These are phyloP conservation scores for Phallusia fumigata DNA, from an alignment of 23 tunicate species.

Conservation along the genomic window DNA sequence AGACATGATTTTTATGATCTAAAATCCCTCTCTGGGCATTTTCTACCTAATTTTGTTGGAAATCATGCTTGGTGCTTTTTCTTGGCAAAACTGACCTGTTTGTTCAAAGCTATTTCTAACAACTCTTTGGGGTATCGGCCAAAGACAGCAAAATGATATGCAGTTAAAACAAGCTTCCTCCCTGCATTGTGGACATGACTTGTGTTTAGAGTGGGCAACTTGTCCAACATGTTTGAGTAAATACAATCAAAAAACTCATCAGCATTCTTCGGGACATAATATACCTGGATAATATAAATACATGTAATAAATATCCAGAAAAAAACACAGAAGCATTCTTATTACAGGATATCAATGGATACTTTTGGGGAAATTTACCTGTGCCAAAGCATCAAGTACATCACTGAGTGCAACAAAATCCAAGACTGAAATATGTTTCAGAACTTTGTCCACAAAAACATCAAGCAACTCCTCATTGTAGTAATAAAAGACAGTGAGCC, in stretches of 20 bases:
- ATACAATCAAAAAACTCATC: constrained; percentile 81
- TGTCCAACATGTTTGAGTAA: constrained; percentile 70
- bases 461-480: constrained; percentile 58
- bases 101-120: constrained; percentile 55
- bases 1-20: too few relatives aligned
- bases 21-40: too few relatives aligned
- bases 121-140: constrained; percentile 83
- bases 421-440: constrained; percentile 56
- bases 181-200: constrained; percentile 83
- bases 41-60: too few relatives aligned
- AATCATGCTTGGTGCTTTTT: too few relatives aligned
- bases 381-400: constrained; percentile 86
- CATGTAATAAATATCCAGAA: too few relatives aligned
- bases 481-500: constrained; percentile 92
- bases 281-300: too few relatives aligned
- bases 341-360: too few relatives aligned
- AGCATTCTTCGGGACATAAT: constrained; percentile 73
- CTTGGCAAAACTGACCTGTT: constrained; percentile 66
- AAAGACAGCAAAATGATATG: constrained; percentile 91
- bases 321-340: too few relatives aligned
- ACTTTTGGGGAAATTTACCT: constrained; percentile 25
- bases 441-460: constrained; percentile 50
- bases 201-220: constrained; percentile 70
- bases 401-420: constrained; percentile 94
- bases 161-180: constrained; percentile 82